Conservation (phyloP, 2,888 invertebrate species). For the Dichetophora obliterata region DNA sequence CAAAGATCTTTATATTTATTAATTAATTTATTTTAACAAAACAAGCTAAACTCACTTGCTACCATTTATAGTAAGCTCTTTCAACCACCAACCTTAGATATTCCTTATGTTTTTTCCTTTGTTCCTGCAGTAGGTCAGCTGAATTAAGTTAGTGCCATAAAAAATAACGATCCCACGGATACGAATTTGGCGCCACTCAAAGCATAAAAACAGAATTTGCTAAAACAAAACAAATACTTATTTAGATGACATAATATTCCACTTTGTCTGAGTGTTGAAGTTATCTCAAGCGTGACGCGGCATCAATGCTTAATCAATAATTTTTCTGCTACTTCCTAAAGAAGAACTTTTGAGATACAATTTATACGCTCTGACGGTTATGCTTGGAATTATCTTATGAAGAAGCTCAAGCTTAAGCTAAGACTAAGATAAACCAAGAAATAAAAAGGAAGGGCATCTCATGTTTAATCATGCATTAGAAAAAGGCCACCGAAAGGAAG, state of each 20-base stretch:
- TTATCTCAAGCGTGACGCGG: not conserved
- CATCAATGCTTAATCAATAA: not conserved
- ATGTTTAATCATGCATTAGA: not conserved
- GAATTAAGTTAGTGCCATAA: too few relatives aligned
- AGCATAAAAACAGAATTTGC: conserved; percentile 1
- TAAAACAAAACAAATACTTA: not conserved
- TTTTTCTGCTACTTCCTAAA: not conserved
- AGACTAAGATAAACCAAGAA: too few relatives aligned
- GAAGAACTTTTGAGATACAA: too few relatives aligned
- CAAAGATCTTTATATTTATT: too few relatives aligned
- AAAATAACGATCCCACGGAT: not conserved
- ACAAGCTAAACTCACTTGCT: too few relatives aligned
- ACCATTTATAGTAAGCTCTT: too few relatives aligned
- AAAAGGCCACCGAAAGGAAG: not conserved
- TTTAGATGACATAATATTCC: not conserved
- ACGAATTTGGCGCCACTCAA: conserved; percentile 10
- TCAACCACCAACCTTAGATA: too few relatives aligned
- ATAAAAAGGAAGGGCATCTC: too few relatives aligned
- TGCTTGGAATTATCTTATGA: not conserved
- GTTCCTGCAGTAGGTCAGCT: too few relatives aligned
- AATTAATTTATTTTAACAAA: too few relatives aligned
- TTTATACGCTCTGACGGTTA: not conserved
- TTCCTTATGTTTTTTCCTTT: too few relatives aligned
- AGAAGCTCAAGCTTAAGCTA: too few relatives aligned
- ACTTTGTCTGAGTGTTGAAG: not conserved